Evolutionary conservation across 2,113 vertebrate species (phyloP).

Genomic region (Brachypodius melanocephalos): DNA sequence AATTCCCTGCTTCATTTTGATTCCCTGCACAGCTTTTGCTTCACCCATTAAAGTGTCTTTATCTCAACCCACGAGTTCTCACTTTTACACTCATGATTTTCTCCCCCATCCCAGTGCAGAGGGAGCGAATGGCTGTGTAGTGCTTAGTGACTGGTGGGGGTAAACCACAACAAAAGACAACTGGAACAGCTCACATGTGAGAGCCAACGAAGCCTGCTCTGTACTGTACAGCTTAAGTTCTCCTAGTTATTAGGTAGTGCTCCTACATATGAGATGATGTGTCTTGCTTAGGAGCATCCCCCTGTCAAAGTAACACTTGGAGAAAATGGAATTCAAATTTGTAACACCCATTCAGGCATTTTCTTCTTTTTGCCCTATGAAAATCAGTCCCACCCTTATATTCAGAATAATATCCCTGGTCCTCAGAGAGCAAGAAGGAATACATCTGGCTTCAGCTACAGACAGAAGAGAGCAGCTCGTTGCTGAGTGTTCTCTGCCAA

Average conservation of each 20-base stretch:
- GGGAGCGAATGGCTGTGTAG: neutral
- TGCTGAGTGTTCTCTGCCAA: neutral
- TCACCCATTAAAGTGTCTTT: neutral
- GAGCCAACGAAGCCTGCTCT: neutral
- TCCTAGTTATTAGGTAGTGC: neutral
- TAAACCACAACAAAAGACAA: neutral
- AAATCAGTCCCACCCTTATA: neutral
- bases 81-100: neutral
- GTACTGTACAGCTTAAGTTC: neutral
- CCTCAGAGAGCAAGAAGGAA: neutral
- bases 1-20: neutral
- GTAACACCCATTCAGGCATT: neutral
- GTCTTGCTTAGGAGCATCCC: neutral
- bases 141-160: neutral
- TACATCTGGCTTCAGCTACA: neutral
- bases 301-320: neutral
- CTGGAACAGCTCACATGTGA: neutral
- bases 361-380: neutral
- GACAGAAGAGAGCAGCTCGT: neutral
- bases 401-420: neutral
- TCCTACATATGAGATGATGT: neutral
- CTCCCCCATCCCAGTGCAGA: neutral
- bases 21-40: neutral
- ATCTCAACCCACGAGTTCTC: neutral
- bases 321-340: neutral